Evolutionary conservation across 2,113 vertebrate genomes (phyloP).

Genomic region (Melanocharis versteri): DNA sequence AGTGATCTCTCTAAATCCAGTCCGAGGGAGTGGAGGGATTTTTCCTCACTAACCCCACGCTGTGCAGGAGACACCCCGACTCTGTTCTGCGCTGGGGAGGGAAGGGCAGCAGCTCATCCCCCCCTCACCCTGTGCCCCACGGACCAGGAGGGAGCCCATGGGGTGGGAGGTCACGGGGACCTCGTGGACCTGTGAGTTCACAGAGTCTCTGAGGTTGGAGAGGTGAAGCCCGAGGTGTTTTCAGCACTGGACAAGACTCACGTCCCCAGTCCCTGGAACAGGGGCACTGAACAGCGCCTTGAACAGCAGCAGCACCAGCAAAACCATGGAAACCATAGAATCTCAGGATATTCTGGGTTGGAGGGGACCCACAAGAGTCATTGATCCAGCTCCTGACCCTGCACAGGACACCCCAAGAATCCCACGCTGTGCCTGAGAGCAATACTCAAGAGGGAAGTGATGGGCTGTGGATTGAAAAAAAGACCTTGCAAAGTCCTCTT

Average conservation of each 20-base stretch:
- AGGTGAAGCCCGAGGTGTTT: background rate
- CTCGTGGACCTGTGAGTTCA: background rate
- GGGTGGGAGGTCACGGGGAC: background rate
- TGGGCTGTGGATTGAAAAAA: background rate
- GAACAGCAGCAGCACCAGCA: background rate
- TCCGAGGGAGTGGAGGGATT: fast-evolving
- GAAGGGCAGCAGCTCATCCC: background rate
- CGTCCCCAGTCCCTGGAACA: background rate
- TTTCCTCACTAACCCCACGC: fast-evolving
- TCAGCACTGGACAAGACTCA: background rate
- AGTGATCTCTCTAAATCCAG: background rate
- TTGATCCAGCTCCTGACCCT: fast-evolving
- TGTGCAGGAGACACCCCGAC: background rate
- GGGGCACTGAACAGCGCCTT: background rate
- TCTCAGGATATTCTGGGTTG: no score
- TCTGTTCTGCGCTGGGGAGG: background rate
- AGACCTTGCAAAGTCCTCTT: background rate
- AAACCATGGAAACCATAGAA: background rate
- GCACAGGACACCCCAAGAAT: background rate
- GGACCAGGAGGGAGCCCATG: background rate
- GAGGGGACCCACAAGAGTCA: background rate
- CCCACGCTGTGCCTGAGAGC: background rate
- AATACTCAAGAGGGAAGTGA: background rate
- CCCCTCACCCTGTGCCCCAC: fast-evolving
- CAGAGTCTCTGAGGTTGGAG: background rate